These are phyloP conservation scores for Anastrepha ludens DNA, from an alignment of 1,140 invertebrate species.

Conservation along the genomic window DNA sequence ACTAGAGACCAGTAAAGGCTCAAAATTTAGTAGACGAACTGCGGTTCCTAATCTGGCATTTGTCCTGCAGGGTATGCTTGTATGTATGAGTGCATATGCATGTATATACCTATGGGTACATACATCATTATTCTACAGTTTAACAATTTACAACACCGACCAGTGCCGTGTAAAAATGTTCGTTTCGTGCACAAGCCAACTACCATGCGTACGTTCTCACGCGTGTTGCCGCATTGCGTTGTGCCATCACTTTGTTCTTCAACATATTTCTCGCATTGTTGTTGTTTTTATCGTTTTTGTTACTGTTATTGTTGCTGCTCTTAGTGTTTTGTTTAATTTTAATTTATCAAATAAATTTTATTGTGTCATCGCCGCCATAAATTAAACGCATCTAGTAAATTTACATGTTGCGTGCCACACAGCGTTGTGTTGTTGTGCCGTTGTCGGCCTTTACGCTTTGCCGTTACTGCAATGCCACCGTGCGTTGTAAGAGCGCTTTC, in stretches of 20 bases:
- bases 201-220: neutral
- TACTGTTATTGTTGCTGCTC: neutral
- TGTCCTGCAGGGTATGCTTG: no score
- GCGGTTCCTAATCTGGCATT: no score
- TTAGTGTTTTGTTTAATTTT: slow-evolving; percentile 25
- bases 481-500: neutral
- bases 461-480: neutral
- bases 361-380: slow-evolving; percentile 42
- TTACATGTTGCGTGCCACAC: slow-evolving; percentile 47
- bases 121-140: no score
- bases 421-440: neutral
- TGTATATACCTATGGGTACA: no score
- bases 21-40: no score
- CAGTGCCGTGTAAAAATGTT: neutral
- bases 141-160: neutral
- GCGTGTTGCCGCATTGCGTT: neutral
- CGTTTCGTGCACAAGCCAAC: neutral
- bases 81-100: no score
- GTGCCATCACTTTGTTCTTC: neutral
- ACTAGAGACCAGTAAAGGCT: no score
- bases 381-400: slow-evolving; percentile 39
- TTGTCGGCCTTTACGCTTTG: neutral
- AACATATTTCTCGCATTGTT: neutral
- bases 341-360: slow-evolving; percentile 50
- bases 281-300: neutral